These are phyloP conservation scores for Busseola fusca DNA, from an alignment of 2,888 invertebrate genomes.

Conservation along the genomic window DNA sequence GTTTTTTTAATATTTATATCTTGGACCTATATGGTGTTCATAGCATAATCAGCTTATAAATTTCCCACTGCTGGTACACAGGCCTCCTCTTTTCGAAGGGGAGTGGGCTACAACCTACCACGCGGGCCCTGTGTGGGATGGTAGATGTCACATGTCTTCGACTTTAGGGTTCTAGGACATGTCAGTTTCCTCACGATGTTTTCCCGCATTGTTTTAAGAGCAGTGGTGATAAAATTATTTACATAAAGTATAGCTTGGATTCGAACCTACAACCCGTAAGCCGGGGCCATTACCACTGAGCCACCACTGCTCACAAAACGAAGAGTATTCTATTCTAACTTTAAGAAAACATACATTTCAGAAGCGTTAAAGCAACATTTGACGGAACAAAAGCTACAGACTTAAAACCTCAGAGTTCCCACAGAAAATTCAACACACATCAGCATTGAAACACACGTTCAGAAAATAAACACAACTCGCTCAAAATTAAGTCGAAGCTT, in stretches of 20 bases:
- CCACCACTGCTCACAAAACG: not conserved
- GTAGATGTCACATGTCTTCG: not conserved
- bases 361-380: not conserved
- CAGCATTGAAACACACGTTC: slow-evolving; percentile 24
- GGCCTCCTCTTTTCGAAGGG: too few species aligned
- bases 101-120: not conserved
- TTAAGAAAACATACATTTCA: too few species aligned
- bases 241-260: not conserved
- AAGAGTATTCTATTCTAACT: not conserved
- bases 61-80: not conserved
- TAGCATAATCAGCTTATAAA: not conserved
- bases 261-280: not conserved
- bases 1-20: not conserved
- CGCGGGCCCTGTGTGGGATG: not conserved
- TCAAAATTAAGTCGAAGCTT: slow-evolving; percentile 25
- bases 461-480: slow-evolving; percentile 25
- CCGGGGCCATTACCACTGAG: not conserved
- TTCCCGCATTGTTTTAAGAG: not conserved
- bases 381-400: not conserved
- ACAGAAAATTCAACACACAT: slow-evolving; percentile 16
- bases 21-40: not conserved
- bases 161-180: not conserved
- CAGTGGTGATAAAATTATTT: not conserved
- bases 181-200: not conserved
- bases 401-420: not conserved